These are phyloP conservation scores for Neotoxoptera formosana DNA, from an alignment of 1,140 invertebrate species.

Conservation along the genomic window DNA sequence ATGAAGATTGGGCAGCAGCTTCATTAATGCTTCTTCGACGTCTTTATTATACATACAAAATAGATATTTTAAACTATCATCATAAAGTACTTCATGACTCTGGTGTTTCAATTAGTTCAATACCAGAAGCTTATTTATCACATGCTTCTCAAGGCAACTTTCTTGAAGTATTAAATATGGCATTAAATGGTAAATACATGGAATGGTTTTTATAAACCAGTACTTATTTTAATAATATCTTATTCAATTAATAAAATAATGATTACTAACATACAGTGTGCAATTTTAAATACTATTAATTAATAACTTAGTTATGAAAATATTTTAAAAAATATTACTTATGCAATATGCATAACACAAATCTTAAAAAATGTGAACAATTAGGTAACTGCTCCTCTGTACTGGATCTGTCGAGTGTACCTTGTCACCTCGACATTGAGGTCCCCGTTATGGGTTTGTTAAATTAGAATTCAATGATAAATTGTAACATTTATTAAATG, in stretches of 20 bases:
- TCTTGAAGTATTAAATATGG: slow-evolving; percentile 97
- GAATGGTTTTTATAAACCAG: not conserved
- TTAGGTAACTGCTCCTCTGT: no score
- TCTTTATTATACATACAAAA: slow-evolving; percentile 91
- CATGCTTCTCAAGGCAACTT: slow-evolving; percentile 97
- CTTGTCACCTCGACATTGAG: no score
- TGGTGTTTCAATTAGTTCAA: slow-evolving; percentile 70
- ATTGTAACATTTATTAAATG: not conserved
- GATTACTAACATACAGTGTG: no score
- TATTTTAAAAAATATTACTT: no score
- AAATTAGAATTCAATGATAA: not conserved
- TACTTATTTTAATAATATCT: not conserved
- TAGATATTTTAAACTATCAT: slow-evolving; percentile 88
- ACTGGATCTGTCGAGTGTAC: no score
- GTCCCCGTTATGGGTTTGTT: not conserved
- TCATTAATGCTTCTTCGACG: slow-evolving; percentile 85
- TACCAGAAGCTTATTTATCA: slow-evolving; percentile 89
- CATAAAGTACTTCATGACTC: slow-evolving; percentile 86
- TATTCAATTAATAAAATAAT: not conserved
- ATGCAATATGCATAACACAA: not conserved
- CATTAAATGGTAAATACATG: slow-evolving; percentile 81
- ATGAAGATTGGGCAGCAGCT: slow-evolving; percentile 92
- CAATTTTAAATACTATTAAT: not conserved
- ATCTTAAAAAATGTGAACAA: no score
- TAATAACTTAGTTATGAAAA: no score